A percentile compares a stretch with the other conserved stretches of the same genome.
phyloP scores from a whole-genome alignment of 1,140 invertebrate species.

The Papilio dardanus region DNA sequence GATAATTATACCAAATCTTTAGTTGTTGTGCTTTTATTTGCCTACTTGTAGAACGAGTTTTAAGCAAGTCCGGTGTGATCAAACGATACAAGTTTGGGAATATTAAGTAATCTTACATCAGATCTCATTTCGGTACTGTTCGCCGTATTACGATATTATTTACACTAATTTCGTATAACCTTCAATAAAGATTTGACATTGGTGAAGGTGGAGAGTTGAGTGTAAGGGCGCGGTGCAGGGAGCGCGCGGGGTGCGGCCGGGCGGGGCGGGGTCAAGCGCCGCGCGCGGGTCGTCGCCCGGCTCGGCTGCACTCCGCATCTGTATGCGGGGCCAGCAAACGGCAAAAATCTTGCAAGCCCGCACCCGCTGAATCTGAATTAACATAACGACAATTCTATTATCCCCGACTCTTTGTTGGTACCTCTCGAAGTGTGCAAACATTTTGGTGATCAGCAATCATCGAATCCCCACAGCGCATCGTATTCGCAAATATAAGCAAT shows the following conservation, averaged over 20 bases:
- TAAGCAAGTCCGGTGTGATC: neutral
- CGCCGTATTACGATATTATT: neutral
- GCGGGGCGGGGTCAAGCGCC: constrained; percentile 62
- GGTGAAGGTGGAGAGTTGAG: constrained; percentile 6
- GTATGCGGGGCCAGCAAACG: constrained; percentile 62
- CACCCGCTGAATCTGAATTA: constrained; percentile 51
- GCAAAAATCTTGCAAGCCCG: constrained; percentile 62
- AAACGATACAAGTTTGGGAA: neutral
- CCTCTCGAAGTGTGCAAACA: neutral
- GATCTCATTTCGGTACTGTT: neutral
- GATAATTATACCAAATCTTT: neutral
- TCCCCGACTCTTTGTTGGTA: neutral
- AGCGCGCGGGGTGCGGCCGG: neutral
- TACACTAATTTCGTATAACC: constrained; percentile 1
- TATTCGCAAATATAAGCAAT: too few species aligned
- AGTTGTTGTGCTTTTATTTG: neutral
- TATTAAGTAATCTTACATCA: constrained; percentile 18
- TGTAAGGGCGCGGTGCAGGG: constrained; percentile 15
- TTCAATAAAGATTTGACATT: constrained; percentile 33
- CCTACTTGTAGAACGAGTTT: neutral
- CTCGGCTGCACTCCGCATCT: constrained; percentile 56
- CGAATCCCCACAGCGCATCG: neutral
- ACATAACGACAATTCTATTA: constrained; percentile 55
- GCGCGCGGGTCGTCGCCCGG: constrained; percentile 68
- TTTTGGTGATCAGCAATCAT: neutral